Base-by-base conservation (phyloP, 2,113 vertebrate species). In the Xyliphius kryptos region DNA sequence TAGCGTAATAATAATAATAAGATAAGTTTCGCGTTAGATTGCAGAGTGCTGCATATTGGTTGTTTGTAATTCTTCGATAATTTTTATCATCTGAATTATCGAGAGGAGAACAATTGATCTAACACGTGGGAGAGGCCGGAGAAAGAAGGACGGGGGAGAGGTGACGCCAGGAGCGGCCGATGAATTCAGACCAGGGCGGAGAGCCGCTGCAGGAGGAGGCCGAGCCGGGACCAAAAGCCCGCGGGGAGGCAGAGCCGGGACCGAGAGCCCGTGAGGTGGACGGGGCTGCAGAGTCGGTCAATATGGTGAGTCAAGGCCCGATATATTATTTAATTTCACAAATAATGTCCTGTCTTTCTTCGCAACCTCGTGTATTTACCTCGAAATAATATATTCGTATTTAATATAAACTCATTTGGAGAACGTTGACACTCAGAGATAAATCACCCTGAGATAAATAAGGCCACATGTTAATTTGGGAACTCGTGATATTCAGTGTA, bases 171-270 rank as follows among this genome's bases (percentile, higher is more conserved):
- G 83, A 82, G 81, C 87, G 82, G 87, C 86, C 83, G 84, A 89
- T 89, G 87, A 89, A 84, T 89, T 89, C 87, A 83, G 87, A 87
- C 59, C 87, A 84, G 87, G 86, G 79, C 83, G 82, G 77, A 83
- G 86, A 83, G 81, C 85, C 84, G 85, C 86, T 83, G 83, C 81
- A 80, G 87, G 75, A 87, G 86, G 85, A 85, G 87, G 86, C 87
- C 82, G 74, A 57, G 63, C 70, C 70, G 70, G 74, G 59, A 67
- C 55, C 59, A 3, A 44, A 50, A 61, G 61, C 52, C 69, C 69
- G 69, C 52, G 56, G 63, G 40, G 84, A 86, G 83, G 81, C 82
- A 79, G 85, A 86, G 70, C 81, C 83, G 75, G 82, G 81, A 85
- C n/a, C n/a, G n/a, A n/a, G n/a, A n/a, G n/a, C 41, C 19, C 69